A percentile compares a stretch with the other conserved stretches of the same genome.
phyloP scores from a whole-genome alignment of 2,797 vertebrate species.

The Sebastes aleutianus region DNA sequence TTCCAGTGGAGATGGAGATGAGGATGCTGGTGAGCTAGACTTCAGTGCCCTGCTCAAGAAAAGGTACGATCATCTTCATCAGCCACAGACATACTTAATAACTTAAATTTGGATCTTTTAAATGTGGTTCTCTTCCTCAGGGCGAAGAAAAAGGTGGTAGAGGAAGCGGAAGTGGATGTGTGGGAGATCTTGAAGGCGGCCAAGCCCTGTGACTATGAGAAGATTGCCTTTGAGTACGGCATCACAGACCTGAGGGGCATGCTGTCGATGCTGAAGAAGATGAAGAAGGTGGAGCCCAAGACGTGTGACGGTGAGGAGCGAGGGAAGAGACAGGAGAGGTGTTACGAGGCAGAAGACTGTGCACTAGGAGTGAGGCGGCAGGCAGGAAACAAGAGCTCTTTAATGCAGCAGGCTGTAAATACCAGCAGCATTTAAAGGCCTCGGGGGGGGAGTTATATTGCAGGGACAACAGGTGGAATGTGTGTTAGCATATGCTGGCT shows the following conservation, averaged over 20 bases:
- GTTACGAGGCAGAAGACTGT: slow-evolving; percentile 5
- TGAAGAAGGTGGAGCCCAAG: slow-evolving; percentile 87
- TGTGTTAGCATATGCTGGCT: slow-evolving; percentile 30
- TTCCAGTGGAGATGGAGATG: slow-evolving; percentile 81
- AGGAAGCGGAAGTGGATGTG: slow-evolving; percentile 89
- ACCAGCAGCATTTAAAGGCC: slow-evolving; percentile 36
- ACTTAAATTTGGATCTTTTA: background rate
- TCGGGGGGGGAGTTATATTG: slow-evolving; percentile 17
- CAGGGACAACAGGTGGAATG: slow-evolving; percentile 42
- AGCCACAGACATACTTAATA: too few species aligned
- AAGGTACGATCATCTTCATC: slow-evolving; percentile 74
- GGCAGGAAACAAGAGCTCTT: slow-evolving; percentile 22
- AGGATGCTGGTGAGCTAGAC: slow-evolving; percentile 88
- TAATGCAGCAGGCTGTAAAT: slow-evolving; percentile 42
- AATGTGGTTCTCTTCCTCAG: slow-evolving; percentile 54
- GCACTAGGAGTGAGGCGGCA: slow-evolving; percentile 7
- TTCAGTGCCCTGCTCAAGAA: slow-evolving; percentile 92
- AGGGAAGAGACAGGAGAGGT: background rate
- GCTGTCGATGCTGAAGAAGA: slow-evolving; percentile 90
- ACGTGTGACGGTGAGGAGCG: slow-evolving; percentile 84
- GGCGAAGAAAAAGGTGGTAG: slow-evolving; percentile 74
- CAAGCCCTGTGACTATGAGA: slow-evolving; percentile 92
- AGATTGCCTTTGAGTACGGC: slow-evolving; percentile 91
- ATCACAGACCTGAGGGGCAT: slow-evolving; percentile 94
- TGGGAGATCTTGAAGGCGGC: slow-evolving; percentile 89